Conservation (phyloP, 2,888 invertebrate species). For the Ormyrus pomaceus region DNA sequence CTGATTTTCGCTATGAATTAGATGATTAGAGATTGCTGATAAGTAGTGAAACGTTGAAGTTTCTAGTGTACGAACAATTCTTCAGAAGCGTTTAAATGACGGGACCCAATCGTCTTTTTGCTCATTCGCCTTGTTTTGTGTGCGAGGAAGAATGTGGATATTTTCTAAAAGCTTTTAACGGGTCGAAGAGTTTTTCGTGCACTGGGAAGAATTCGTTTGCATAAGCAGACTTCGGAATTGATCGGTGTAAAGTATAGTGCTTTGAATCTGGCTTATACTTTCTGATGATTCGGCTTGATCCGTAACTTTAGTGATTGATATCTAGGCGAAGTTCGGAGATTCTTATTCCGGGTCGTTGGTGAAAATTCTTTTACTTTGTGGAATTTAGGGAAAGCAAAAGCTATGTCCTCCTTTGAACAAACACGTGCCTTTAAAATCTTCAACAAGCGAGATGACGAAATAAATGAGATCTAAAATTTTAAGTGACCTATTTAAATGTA, state of each 20-base stretch:
- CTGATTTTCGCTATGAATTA: slow-evolving; percentile 20
- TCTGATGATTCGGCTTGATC: slow-evolving; percentile 26
- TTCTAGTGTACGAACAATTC: slow-evolving; percentile 4
- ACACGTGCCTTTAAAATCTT: slow-evolving; percentile 50
- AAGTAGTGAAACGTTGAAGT: background rate
- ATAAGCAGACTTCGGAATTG: no score
- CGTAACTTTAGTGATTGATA: background rate
- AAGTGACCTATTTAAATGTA: slow-evolving; percentile 48
- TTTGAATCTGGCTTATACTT: slow-evolving; percentile 12
- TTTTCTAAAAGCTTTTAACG: no score
- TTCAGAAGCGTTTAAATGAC: background rate
- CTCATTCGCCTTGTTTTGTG: no score
- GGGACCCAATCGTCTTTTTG: no score
- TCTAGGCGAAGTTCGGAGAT: slow-evolving; percentile 21
- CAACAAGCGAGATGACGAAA: slow-evolving; percentile 29
- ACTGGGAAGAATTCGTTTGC: no score
- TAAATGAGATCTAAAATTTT: slow-evolving; percentile 36
- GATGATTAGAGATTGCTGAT: no score
- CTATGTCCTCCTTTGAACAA: slow-evolving; percentile 34
- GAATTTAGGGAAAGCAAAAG: slow-evolving; percentile 7
- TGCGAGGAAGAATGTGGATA: no score
- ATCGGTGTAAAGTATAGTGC: slow-evolving; percentile 15
- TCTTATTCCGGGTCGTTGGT: slow-evolving; percentile 14
- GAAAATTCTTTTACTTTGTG: background rate
- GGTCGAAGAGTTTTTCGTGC: slow-evolving; percentile 4